Evolutionary conservation across 2,888 invertebrate genomes (phyloP), one percentile per base, ranked within the genome.

Genomic region (Aphodius granarius): DNA sequence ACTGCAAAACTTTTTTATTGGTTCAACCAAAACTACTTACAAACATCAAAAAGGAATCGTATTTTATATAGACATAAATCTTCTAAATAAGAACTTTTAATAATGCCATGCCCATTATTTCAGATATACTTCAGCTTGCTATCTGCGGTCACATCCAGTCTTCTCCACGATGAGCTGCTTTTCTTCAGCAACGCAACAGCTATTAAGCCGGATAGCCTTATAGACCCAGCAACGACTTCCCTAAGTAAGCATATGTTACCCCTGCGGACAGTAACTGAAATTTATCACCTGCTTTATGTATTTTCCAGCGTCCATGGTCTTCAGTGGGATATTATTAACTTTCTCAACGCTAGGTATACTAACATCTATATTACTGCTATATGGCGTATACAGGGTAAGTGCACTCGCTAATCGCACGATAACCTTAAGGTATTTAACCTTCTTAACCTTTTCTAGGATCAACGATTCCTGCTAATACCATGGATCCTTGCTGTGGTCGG

Each of bases 321-420:
- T 94, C 85, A 92, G 93, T 85, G 90, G 93, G 78, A 89, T 91
- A 20, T 88, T 93, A 76, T 88, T 94, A 81, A 89, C 89, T 43
- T 92, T 92, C 85, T 93, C 94, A 72, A 88, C 91, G 3, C 87
- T 91, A 79, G 94, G 95, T 4, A 89, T 94, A 71, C 78, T 94
- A 21, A 89, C 94, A 15, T 93, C 94, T 72, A 82, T 91, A 6
- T 84, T 94, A 65, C 88, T 95, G 73, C 88, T 94, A 72, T 86
- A 91, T 76, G 95, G 94, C 79, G 89, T 95, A 66, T 91, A 91
- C 80, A 92, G 91, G 90, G 95, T 94, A 88, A 89, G 88, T 83
- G 71, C 3, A 74, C 76, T 21, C 4, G 16, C 2, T 43, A 43
- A 43, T 6, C 43, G 9, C 6, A 0, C 43, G 13, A 9, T 43